Evolutionary conservation across 2,797 vertebrate species (phyloP), one percentile per base, ranked within the genome.

Genomic region (Mastacembelus armatus): DNA sequence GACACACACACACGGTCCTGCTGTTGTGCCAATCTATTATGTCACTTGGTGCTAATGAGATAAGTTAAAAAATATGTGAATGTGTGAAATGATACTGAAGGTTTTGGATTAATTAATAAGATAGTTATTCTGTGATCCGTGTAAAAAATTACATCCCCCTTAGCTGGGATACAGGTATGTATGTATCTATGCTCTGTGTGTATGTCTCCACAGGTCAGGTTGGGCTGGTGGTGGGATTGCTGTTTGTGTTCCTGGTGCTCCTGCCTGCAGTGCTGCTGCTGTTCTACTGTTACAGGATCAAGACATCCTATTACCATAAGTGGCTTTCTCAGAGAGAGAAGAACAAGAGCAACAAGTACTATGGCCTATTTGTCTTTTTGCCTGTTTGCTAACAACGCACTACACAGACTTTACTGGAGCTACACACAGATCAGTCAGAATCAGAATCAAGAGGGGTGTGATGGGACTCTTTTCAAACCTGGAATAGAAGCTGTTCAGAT

Each of bases 191-290:
- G n/a, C 7, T 42, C 2, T 7, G 15, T 18, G 15, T 79, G 22
- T 51, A 27, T 68, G 48, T 45, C 4, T 62, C 62, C 30, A 48
- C 93, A 98, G 97, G 84, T 73, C 89, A 87, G 0, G 77, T 91
- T 2, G 85, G 92, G 59, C 71, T 95, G 77, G 84, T 95, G 19
- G 73, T 80, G 0, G 91, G 91, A 1, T 65, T 96, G 47, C 82
- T 95, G 19, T 92, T 96, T 65, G 80, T 94, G 75, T 95, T 94
- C 88, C 88, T 98, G 61, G 86, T 96, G 55, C 55, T 97, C 65
- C 87, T 98, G n/a, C 92, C 94, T 77, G 29, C 87, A 57, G 72
- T 91, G 89, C 83, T 91, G 72, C 85, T 84, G 59, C 22, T 90
- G 74, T 95, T 93, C 90, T 93, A 89, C 78, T 98, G 94, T 91